Evolutionary conservation across 2,888 invertebrate species (phyloP), one percentile per base, ranked within the genome.

Genomic region (Hypomecis atomaria): DNA sequence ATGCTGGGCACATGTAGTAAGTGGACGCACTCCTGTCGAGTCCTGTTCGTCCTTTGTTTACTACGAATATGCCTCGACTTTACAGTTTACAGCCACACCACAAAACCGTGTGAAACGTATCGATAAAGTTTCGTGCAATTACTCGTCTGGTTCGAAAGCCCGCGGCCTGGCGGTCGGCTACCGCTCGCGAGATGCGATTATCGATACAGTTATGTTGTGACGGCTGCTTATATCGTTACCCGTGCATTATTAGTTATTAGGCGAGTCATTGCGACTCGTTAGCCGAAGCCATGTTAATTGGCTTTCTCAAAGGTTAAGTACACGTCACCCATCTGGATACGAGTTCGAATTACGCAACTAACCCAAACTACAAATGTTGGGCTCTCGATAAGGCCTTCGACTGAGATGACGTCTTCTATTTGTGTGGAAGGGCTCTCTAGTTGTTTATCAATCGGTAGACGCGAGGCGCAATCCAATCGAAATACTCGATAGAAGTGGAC

Each of bases 1-100:
- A 93, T 87, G 89, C 84, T 81, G 72, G 80, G 85, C 93, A 92
- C 84, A 88, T 91, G 91, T 85, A 83, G 83, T 85, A 86, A 85
- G 84, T 84, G 85, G 81, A 85, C 88, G 87, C 85, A 84, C 86
- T 86, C 81, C 79, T 84, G 85, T 86, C 82, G 79, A 79, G 81
- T 79, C 83, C 79, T 82, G 85, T 86, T 78, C 78, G 80, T 79
- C 83, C 80, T 82, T 85, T 86, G 87, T 88, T 86, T 79, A 76
- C 50, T 54, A 60, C 66, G n/a, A 68, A 59, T 64, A 66, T 63
- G 59, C 64, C 79, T 83, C 81, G 74, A 81, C 76, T 79, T 82
- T 81, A 78, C 78, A 76, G 82, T 53, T 50, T 11, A 37, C 34
- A 38, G 53, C 52, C 23, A 48, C 71, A 73, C 76, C 70, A 74